phyloP scores from a whole-genome alignment of 1,140 invertebrate genomes.

The Ceratina japonica region DNA sequence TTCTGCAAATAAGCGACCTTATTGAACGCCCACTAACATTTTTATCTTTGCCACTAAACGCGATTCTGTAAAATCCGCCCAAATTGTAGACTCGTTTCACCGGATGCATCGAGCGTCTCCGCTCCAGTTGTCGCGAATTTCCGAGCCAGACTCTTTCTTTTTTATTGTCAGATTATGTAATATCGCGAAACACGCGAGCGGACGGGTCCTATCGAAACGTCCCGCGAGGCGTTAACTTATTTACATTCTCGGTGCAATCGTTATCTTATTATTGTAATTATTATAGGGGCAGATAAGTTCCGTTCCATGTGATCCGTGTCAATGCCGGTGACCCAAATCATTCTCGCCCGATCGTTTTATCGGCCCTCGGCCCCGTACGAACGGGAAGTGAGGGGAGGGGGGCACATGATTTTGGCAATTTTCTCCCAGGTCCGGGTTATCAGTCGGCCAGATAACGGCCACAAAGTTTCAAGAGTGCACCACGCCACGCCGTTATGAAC shows the following conservation, averaged over 20 bases:
- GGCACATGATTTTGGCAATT: slow-evolving; percentile 49
- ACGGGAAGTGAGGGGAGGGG: background rate
- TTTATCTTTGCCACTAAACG: no score
- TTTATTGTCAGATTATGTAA: slow-evolving; percentile 30
- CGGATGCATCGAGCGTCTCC: no score
- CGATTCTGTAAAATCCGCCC: no score
- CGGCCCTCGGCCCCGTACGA: background rate
- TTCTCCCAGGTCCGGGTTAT: slow-evolving; percentile 38
- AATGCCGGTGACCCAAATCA: slow-evolving; percentile 56
- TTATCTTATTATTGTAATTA: slow-evolving; percentile 61
- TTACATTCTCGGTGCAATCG: slow-evolving; percentile 56
- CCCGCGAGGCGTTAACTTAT: slow-evolving; percentile 41
- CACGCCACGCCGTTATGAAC: background rate
- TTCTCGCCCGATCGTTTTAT: slow-evolving; percentile 37
- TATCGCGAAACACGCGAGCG: background rate
- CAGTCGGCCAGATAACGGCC: slow-evolving; percentile 19
- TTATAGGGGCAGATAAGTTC: slow-evolving; percentile 20
- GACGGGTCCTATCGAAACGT: background rate
- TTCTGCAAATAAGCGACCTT: no score
- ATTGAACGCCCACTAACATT: no score
- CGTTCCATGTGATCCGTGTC: slow-evolving; percentile 37
- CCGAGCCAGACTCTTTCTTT: background rate
- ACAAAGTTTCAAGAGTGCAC: slow-evolving; percentile 19
- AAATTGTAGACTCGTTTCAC: no score
- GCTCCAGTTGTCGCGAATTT: background rate